A percentile compares a stretch with the other conserved stretches of the same genome.
phyloP scores from a whole-genome alignment of 1,140 invertebrate species.

The Philotrypesis tridentata region DNA sequence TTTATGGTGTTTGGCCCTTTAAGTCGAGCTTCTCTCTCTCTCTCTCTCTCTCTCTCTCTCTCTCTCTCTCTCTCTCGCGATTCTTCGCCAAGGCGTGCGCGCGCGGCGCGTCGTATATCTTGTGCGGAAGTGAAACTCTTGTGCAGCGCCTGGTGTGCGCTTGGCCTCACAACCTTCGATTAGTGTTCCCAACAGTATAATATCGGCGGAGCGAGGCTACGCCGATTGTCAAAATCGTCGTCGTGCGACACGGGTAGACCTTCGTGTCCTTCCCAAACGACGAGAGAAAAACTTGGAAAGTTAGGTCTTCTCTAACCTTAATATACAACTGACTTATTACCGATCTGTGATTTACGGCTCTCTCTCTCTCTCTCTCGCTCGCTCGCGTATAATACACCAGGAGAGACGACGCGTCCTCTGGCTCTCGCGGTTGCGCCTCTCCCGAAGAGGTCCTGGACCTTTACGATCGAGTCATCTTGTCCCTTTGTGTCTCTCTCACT shows the following conservation, averaged over 20 bases:
- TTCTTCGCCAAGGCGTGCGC: constrained; percentile 29
- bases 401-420: neutral
- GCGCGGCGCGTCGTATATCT: constrained; percentile 56
- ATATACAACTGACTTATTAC: constrained; percentile 51
- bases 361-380: no score
- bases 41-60: constrained; percentile 15
- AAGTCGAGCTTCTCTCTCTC: constrained; percentile 3
- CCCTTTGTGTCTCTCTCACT: neutral
- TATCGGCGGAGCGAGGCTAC: constrained; percentile 54
- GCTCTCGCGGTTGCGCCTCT: constrained; percentile 12
- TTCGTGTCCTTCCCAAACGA: neutral
- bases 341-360: constrained; percentile 51
- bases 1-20: constrained; percentile 60
- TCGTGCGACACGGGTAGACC: neutral
- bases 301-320: constrained; percentile 30
- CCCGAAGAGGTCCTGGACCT: neutral
- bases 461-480: constrained; percentile 32
- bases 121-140: constrained; percentile 62
- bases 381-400: neutral
- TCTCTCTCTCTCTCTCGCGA: constrained; percentile 16
- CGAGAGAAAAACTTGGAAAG: constrained; percentile 37
- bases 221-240: constrained; percentile 52
- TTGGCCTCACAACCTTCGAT: constrained; percentile 52
- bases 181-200: constrained; percentile 61
- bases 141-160: neutral